A percentile compares a stretch with the other conserved stretches of the same genome.
phyloP scores from a whole-genome alignment of 2,113 vertebrate species.

The Oxyura jamaicensis region DNA sequence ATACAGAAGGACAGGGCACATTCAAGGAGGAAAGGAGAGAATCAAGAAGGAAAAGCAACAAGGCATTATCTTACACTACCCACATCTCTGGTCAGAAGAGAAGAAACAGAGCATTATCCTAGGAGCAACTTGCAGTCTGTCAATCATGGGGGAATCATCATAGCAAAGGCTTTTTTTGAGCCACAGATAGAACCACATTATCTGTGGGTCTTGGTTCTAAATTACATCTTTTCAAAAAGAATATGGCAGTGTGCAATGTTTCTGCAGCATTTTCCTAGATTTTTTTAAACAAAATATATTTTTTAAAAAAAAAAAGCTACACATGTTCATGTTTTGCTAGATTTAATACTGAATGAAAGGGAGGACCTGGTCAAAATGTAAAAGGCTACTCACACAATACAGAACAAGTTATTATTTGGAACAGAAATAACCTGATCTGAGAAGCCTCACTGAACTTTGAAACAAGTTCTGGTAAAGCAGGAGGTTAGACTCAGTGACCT shows the following conservation, averaged over 20 bases:
- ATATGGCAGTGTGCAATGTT: neutral
- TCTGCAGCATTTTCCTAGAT: neutral
- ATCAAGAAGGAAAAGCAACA: neutral
- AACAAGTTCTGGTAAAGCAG: neutral
- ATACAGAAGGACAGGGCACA: neutral
- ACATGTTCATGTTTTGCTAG: neutral
- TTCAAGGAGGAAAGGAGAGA: neutral
- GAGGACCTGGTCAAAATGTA: neutral
- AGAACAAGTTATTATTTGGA: neutral
- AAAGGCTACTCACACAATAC: neutral
- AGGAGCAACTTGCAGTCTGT: neutral
- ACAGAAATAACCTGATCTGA: neutral
- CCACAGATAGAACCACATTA: neutral
- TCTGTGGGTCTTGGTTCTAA: neutral
- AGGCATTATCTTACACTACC: neutral
- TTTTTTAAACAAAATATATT: neutral
- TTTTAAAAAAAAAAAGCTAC: neutral
- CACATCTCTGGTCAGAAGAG: neutral
- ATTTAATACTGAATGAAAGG: neutral
- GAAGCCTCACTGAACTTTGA: neutral
- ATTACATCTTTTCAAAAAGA: neutral
- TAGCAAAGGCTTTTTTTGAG: neutral
- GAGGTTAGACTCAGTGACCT: neutral
- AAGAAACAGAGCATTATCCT: fast-evolving
- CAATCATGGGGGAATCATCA: neutral